These are phyloP conservation scores for Gracilinanus agilis DNA, from an alignment of 2,113 vertebrate genomes.

Conservation along the genomic window DNA sequence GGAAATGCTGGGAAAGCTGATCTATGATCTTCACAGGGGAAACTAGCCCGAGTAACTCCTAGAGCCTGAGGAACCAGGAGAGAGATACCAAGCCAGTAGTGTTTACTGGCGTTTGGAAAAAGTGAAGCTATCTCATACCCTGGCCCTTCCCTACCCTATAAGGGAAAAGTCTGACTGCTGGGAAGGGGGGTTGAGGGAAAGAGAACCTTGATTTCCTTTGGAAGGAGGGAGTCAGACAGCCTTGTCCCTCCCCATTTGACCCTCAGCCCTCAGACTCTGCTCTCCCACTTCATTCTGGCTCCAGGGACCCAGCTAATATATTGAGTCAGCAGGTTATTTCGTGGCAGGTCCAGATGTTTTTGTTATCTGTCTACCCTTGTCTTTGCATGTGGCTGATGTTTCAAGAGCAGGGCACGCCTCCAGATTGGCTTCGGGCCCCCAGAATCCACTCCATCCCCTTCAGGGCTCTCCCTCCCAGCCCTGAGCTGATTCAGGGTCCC, in stretches of 20 bases:
- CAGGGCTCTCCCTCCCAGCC: neutral
- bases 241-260: neutral
- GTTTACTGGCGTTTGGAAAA: neutral
- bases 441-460: neutral
- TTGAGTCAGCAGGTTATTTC: neutral
- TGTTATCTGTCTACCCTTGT: neutral
- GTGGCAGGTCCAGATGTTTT: neutral
- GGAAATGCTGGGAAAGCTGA: constrained; percentile 14
- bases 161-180: neutral
- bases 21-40: neutral
- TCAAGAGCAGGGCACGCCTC: neutral
- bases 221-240: neutral
- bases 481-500: neutral
- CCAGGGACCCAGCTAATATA: neutral
- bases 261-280: neutral
- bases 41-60: neutral
- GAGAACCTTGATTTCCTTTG: neutral
- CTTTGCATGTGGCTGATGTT: neutral
- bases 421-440: neutral
- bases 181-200: neutral
- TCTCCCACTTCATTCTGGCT: constrained; percentile 15
- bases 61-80: neutral
- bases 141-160: neutral
- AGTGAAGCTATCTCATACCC: neutral
- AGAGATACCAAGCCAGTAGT: neutral